A percentile compares a stretch with the other conserved stretches of the same genome.
phyloP scores from a whole-genome alignment of 2,888 invertebrate genomes.

The Artemia sinica region DNA sequence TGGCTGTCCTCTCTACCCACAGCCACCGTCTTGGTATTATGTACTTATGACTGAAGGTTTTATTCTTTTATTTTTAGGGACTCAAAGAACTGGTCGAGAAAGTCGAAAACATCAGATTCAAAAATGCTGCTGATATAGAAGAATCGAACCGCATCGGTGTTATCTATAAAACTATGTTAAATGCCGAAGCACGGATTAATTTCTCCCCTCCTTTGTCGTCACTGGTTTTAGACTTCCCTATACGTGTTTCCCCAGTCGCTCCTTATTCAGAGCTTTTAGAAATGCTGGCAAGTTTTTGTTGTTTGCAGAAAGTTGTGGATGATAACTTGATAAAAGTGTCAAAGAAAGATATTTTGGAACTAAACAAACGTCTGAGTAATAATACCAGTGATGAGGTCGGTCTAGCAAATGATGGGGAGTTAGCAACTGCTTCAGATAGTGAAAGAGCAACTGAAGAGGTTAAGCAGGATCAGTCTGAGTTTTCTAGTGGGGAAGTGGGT shows the following conservation, averaged over 20 bases:
- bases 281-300: background rate
- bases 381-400: too few relatives aligned
- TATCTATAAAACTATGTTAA: background rate
- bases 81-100: background rate
- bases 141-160: slow-evolving; percentile 10
- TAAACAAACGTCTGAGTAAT: background rate
- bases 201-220: slow-evolving; percentile 9
- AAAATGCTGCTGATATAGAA: background rate
- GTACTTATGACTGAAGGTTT: background rate
- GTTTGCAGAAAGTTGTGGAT: background rate
- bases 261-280: background rate
- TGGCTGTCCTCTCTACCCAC: background rate
- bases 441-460: too few relatives aligned
- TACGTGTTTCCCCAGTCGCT: background rate
- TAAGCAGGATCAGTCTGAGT: too few relatives aligned
- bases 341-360: background rate
- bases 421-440: too few relatives aligned
- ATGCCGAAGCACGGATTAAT: background rate
- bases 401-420: too few relatives aligned
- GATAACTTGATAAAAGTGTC: background rate
- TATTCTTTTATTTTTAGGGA: background rate
- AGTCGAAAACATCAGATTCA: background rate
- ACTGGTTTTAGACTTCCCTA: background rate
- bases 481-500: too few relatives aligned
- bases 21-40: background rate